phyloP scores from a whole-genome alignment of 2,797 vertebrate genomes.

The Geotrypetes seraphini region DNA sequence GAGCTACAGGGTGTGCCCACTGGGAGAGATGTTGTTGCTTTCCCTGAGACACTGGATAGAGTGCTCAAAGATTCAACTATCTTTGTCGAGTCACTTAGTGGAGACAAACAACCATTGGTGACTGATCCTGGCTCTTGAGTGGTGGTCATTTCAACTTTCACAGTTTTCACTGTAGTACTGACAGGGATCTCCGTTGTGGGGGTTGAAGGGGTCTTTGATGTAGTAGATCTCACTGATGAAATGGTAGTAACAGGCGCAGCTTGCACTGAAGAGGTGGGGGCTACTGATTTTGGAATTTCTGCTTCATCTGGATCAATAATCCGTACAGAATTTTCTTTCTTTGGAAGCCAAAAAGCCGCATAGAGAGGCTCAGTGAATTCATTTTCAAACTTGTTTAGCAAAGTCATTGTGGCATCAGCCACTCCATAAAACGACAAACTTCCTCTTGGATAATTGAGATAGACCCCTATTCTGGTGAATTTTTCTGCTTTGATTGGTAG shows the following conservation, averaged over 20 bases:
- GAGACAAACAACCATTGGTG: no score
- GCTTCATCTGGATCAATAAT: conserved; percentile 19
- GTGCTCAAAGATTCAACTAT: background rate
- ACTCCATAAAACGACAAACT: conserved; percentile 58
- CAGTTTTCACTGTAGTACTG: background rate
- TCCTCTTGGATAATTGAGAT: conserved; percentile 48
- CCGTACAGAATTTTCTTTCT: conserved; percentile 63
- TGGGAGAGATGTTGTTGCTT: no score
- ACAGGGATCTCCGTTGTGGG: background rate
- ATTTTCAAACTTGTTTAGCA: conserved; percentile 50
- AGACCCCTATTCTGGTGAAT: conserved; percentile 57
- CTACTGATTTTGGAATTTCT: background rate
- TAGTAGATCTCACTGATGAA: background rate
- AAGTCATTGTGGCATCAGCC: conserved; percentile 34
- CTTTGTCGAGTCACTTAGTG: no score
- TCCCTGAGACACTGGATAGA: no score
- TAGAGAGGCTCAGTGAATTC: conserved; percentile 66
- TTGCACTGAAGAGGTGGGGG: background rate
- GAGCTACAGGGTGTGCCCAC: no score
- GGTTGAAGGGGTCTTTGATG: background rate
- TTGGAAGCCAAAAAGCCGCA: conserved; percentile 67
- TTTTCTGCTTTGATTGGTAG: conserved; percentile 39
- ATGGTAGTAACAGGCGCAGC: background rate
- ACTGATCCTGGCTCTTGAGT: background rate
- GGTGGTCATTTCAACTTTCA: background rate